phyloP scores from a whole-genome alignment of 2,113 vertebrate species.

The Phyllostomus discolor region DNA sequence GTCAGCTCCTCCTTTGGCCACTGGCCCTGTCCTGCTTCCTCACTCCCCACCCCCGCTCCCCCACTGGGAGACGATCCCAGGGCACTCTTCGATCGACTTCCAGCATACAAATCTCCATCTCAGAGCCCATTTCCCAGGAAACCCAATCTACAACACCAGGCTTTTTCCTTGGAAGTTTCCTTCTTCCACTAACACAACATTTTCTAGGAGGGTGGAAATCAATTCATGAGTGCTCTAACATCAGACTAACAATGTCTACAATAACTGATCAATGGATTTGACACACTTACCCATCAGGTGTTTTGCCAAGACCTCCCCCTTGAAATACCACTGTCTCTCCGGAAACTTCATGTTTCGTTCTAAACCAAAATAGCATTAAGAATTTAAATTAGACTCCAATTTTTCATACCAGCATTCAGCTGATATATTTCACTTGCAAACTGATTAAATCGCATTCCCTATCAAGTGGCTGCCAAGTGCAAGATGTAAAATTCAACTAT shows the following conservation, averaged over 20 bases:
- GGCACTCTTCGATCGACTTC: not conserved
- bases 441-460: not conserved
- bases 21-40: not conserved
- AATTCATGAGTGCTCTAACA: not conserved
- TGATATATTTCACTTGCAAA: not conserved
- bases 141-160: not conserved
- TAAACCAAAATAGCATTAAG: conserved; percentile 70
- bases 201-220: not conserved
- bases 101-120: not conserved
- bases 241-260: not conserved
- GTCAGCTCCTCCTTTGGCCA: not conserved
- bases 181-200: not conserved
- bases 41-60: rapidly evolving
- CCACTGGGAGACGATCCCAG: not conserved
- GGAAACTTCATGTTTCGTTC: conserved; percentile 91
- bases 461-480: not conserved
- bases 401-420: not conserved
- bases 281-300: conserved; percentile 92
- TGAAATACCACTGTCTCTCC: conserved; percentile 97
- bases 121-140: not conserved
- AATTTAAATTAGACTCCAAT: conserved; percentile 34
- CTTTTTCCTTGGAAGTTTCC: not conserved
- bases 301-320: conserved; percentile 92
- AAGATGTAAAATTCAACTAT: not conserved
- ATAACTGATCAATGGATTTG: not conserved